Evolutionary conservation across 2,888 invertebrate genomes (phyloP).

Genomic region (Toxonevra muliebris): DNA sequence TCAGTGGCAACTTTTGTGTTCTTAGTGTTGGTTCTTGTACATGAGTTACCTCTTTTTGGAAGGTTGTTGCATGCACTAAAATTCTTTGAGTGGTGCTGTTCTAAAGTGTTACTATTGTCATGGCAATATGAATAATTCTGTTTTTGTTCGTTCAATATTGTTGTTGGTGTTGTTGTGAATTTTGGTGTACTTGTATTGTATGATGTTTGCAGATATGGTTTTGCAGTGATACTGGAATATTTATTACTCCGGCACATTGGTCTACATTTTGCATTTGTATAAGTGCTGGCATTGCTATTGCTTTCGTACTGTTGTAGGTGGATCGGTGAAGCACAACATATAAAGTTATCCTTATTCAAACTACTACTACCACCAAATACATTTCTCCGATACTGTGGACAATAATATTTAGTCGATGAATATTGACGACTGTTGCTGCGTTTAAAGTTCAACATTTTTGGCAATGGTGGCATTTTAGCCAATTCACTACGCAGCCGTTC

Average conservation of each 20-base stretch:
- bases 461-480: slow-evolving; percentile 58
- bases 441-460: slow-evolving; percentile 44
- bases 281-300: no score
- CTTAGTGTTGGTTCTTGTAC: not conserved
- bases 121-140: slow-evolving; percentile 34
- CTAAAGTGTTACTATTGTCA: slow-evolving; percentile 35
- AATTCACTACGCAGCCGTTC: slow-evolving; percentile 52
- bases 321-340: not conserved
- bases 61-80: slow-evolving; percentile 19
- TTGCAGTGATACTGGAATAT: no score
- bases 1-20: not conserved
- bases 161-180: slow-evolving; percentile 21
- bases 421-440: slow-evolving; percentile 20
- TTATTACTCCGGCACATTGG: no score
- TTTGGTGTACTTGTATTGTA: not conserved
- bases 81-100: slow-evolving; percentile 30
- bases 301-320: not conserved
- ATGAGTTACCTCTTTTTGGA: not conserved
- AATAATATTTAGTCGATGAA: not conserved
- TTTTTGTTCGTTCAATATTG: slow-evolving; percentile 31
- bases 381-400: not conserved
- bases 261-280: no score
- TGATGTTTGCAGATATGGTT: no score
- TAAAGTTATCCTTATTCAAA: slow-evolving; percentile 1
- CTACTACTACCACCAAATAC: slow-evolving; percentile 23